These are phyloP conservation scores for Aphelenchoides bicaudatus DNA, from an alignment of 2,888 invertebrate species.

Conservation along the genomic window DNA sequence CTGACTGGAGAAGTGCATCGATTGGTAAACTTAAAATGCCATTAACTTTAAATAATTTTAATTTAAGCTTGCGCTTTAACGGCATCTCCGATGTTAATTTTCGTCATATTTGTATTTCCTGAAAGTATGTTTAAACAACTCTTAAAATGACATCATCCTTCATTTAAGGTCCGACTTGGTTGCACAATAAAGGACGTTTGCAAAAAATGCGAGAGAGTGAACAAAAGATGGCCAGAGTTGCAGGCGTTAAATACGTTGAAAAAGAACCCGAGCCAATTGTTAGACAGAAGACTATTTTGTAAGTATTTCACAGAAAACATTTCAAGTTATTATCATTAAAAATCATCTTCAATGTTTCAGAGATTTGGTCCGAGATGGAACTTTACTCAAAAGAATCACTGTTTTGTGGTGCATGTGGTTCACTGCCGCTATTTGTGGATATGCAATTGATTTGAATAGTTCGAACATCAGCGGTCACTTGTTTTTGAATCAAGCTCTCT, in stretches of 20 bases:
- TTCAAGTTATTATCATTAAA: neutral
- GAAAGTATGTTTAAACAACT: too few species aligned
- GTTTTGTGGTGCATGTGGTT: conserved; percentile 60
- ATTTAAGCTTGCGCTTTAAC: conserved; percentile 49
- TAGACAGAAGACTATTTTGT: conserved; percentile 37
- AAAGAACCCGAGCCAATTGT: conserved; percentile 45
- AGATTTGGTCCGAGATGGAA: conserved; percentile 43
- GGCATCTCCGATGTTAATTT: conserved; percentile 51
- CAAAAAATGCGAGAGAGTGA: conserved; percentile 51
- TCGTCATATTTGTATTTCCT: conserved; percentile 55
- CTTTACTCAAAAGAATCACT: conserved; percentile 40
- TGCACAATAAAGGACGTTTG: conserved; percentile 45
- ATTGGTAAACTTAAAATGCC: too few species aligned
- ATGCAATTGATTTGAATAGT: conserved; percentile 57
- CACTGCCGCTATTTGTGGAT: conserved; percentile 53
- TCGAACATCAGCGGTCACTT: conserved; percentile 52
- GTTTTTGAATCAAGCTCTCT: conserved; percentile 55
- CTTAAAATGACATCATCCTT: too few species aligned
- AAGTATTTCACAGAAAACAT: conserved; percentile 11
- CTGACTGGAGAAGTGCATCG: conserved; percentile 52
- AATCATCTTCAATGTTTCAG: conserved; percentile 31
- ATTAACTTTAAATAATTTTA: too few species aligned
- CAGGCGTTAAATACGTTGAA: conserved; percentile 48
- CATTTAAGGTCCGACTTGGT: conserved; percentile 59
- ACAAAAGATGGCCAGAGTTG: conserved; percentile 47